Evolutionary conservation across 2,797 vertebrate genomes (phyloP), one percentile per base, ranked within the genome.

Genomic region (Garrulus glandarius): DNA sequence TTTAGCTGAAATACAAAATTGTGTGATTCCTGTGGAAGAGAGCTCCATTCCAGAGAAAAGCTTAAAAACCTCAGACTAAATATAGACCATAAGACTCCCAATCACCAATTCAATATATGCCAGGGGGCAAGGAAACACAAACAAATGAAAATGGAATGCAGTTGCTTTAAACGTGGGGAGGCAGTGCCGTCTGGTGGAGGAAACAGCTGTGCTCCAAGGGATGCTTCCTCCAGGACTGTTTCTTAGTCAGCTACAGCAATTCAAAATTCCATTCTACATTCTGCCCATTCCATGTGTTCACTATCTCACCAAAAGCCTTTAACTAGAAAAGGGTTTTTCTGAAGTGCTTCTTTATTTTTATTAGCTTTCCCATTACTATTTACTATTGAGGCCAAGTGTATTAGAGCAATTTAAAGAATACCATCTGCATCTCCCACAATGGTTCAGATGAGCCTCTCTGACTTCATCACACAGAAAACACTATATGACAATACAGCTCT

Each of bases 141-240:
- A 13, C 2, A 57, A 29, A 10, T 18, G 20, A 55, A 68, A 61
- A 47, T 11, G 1, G 5, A 72, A 70, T 24, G 11, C 56, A 22
- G 41, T 11, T 76, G 43, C 53, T 64, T 47, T 46, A 20, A 81
- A 84, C 8, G 7, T 5, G 39, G 61, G n/a, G 29, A 89, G 13
- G 29, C 61, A 93, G 89, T 83, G 92, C 89, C 93, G 80, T 89
- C 95, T 95, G 87, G 75, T 79, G 84, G 94, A 79, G 23, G 56
- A 55, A 63, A 34, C 24, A 59, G 34, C 44, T 80, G 8, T 1
- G 9, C 84, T 60, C 52, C 49, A 34, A 47, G 24, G n/a, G 22
- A 76, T n/a, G 47, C 30, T 12, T 32, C 39, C 30, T 41, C 41
- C 41, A 4, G 41, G 41, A 41, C 41, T 41, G 41, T 8, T 41